Base-by-base conservation (phyloP, 2,888 invertebrate genomes). In the Unio delphinus region DNA sequence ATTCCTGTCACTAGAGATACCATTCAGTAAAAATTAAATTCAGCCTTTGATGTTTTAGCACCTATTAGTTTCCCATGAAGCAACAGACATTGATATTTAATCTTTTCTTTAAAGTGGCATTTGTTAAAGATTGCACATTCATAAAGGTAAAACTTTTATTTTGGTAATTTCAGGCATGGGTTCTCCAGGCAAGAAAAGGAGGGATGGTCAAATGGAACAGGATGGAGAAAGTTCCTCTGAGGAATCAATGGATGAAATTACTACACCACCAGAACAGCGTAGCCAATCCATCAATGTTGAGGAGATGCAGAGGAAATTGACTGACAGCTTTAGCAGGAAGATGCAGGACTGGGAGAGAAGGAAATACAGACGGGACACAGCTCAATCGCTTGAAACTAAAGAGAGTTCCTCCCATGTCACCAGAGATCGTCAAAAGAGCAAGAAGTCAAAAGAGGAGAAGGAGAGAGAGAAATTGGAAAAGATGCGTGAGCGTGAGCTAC, bases 311-410 rank as follows among this genome's bases (percentile, higher is more conserved):
- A 86, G 88, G 78, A 93, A 94, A 78, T 91, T 95, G 18, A 94
- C 94, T 30, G 95, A 95, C 72, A 96, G 96, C 83, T 96, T 96
- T 87, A 92, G 94, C 56, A 94, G 94, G 89, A 96, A 96, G 88
- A 90, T 96, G 54, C 93, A 94, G 78, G 96, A 96, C 88, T 96
- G 96, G 96, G 94, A 96, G 84, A 73, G 80, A 61, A 83, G 85
- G 34, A 87, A 87, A 63, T 85, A 84, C 71, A 79, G 78, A 18
- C 71, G 82, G n/a, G 81, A 80, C 20, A 69, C 76, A 18, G 84
- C 84, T 69, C 84, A 82, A 23, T 69, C 80, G 8, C 66, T 78
- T 57, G 83, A 84, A 59, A 63, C 70, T n/a, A 68, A 67, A 61
- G 70, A 73, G 17, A 68, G 65, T 17, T 59, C 68, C 23, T 73